Evolutionary conservation across 2,113 vertebrate genomes (phyloP).

Genomic region (Callithrix jacchus): DNA sequence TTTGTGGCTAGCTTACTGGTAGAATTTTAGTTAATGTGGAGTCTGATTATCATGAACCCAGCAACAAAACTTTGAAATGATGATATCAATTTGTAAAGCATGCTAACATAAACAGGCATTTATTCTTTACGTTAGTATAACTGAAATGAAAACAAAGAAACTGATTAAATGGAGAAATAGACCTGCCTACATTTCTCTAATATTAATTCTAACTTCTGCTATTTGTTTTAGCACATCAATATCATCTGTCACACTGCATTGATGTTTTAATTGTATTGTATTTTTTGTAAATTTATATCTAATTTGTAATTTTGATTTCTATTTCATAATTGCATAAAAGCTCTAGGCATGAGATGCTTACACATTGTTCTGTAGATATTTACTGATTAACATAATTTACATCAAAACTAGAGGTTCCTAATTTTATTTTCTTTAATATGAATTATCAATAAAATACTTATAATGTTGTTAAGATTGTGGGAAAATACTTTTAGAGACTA

Average conservation of each 20-base stretch:
- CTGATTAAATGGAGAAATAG: neutral
- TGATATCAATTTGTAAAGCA: neutral
- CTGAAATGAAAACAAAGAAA: neutral
- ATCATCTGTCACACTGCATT: constrained; percentile 37
- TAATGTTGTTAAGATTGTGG: neutral
- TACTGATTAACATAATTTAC: neutral
- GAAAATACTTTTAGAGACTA: neutral
- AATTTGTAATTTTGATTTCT: neutral
- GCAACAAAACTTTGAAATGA: neutral
- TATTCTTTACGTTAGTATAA: neutral
- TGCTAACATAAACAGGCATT: neutral
- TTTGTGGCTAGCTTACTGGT: neutral
- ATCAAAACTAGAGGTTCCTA: neutral
- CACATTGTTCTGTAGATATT: neutral
- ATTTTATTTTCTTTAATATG: neutral
- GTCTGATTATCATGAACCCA: neutral
- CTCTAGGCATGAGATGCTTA: neutral
- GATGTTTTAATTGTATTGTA: neutral
- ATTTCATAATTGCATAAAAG: neutral
- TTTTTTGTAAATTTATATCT: constrained; percentile 9
- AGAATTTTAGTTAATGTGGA: neutral
- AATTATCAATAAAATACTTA: constrained; percentile 1
- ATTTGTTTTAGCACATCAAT: constrained; percentile 39
- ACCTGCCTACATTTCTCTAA: neutral
- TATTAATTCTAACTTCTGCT: neutral